phyloP scores from a whole-genome alignment of 2,888 invertebrate species.

The Brachyptera putata region DNA sequence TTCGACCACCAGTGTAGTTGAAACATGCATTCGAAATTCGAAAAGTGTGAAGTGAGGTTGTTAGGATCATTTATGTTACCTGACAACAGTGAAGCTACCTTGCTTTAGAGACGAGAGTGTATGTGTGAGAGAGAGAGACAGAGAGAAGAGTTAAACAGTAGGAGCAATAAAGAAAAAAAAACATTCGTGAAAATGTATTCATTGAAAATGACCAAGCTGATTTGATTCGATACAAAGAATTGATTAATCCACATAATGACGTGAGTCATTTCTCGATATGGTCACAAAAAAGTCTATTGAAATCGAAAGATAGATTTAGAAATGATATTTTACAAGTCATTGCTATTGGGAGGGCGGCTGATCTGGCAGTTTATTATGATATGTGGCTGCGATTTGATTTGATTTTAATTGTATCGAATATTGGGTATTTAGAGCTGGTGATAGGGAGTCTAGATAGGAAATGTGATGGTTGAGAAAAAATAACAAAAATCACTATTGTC shows the following conservation, averaged over 20 bases:
- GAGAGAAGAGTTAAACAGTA: background rate
- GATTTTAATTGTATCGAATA: too few relatives aligned
- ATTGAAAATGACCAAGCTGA: constrained; percentile 19
- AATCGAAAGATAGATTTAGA: background rate
- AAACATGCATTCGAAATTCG: background rate
- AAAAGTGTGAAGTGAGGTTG: constrained; percentile 13
- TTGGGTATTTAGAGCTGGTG: too few relatives aligned
- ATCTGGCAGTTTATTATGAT: too few relatives aligned
- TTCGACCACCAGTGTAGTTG: background rate
- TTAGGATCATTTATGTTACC: constrained; percentile 14
- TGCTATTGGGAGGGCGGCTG: background rate
- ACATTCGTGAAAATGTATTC: background rate
- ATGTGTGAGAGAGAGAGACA: too few relatives aligned
- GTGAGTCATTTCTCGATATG: constrained; percentile 3
- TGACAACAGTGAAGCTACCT: constrained; percentile 6
- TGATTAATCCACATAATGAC: constrained; percentile 21
- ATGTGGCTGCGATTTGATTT: too few relatives aligned
- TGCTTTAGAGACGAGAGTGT: background rate
- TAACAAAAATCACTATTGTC: too few relatives aligned
- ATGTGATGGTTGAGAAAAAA: too few relatives aligned
- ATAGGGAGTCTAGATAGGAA: too few relatives aligned
- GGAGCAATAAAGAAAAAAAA: background rate
- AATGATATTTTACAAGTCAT: too few relatives aligned
- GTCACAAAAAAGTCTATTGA: background rate
- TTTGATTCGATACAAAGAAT: constrained; percentile 17